A percentile compares a stretch with the other conserved stretches of the same genome.
These are phyloP conservation scores for Euphydryas editha DNA, from an alignment of 2,888 invertebrate species.

Conservation along the genomic window DNA sequence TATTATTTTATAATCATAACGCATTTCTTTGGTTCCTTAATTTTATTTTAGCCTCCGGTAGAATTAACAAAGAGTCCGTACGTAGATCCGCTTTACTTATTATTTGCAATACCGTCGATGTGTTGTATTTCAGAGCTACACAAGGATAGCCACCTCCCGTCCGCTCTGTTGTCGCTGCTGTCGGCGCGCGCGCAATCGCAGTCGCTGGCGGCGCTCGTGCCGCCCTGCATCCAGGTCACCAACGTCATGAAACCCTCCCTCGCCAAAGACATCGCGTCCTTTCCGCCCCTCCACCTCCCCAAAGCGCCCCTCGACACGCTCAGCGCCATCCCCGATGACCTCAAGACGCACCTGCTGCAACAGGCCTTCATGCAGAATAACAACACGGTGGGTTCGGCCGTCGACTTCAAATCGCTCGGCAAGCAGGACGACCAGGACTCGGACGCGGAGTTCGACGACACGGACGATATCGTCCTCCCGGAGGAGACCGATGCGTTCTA, in stretches of 20 bases:
- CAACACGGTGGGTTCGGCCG: slow-evolving; percentile 50
- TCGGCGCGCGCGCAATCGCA: slow-evolving; percentile 60
- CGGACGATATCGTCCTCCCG: slow-evolving; percentile 79
- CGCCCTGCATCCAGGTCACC: slow-evolving; percentile 61
- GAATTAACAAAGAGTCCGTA: slow-evolving; percentile 80
- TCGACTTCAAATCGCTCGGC: slow-evolving; percentile 32
- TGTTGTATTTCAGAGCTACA: slow-evolving; percentile 77
- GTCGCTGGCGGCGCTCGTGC: slow-evolving; percentile 59
- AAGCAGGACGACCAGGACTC: slow-evolving; percentile 80
- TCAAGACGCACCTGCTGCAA: slow-evolving; percentile 68
- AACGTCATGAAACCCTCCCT: slow-evolving; percentile 38
- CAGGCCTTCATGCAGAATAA: slow-evolving; percentile 74
- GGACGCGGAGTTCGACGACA: slow-evolving; percentile 77
- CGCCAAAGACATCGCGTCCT: slow-evolving; percentile 8
- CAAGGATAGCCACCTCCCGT: slow-evolving; percentile 71
- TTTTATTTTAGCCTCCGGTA: slow-evolving; percentile 81
- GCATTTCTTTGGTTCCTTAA: slow-evolving; percentile 84
- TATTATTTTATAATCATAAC: slow-evolving; percentile 78
- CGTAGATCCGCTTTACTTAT: slow-evolving; percentile 74
- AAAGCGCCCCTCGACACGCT: slow-evolving; percentile 47
- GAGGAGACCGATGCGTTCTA: slow-evolving; percentile 69
- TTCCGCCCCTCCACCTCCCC: slow-evolving; percentile 47
- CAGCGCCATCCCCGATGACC: slow-evolving; percentile 56
- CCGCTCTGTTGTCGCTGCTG: slow-evolving; percentile 77
- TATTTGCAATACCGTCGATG: slow-evolving; percentile 77